Evolutionary conservation across 2,888 invertebrate genomes (phyloP).

Genomic region (Pharmacophagus antenor): DNA sequence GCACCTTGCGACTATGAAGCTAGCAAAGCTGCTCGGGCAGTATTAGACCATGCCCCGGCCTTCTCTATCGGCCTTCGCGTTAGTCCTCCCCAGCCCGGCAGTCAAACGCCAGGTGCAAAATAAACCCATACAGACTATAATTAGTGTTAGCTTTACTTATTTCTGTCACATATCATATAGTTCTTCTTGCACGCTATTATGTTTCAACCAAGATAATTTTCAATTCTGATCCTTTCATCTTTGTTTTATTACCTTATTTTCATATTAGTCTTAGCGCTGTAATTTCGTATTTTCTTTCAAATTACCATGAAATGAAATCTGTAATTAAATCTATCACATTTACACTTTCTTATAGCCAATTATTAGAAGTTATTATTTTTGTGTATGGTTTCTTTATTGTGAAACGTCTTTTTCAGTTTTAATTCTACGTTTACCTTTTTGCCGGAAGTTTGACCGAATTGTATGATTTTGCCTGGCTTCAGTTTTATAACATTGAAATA

Average conservation of each 20-base stretch:
- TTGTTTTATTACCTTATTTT: not conserved
- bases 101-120: constrained; percentile 77
- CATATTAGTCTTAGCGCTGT: not conserved
- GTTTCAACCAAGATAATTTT: too few relatives aligned
- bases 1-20: constrained; percentile 95
- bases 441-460: too few relatives aligned
- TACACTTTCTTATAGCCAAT: too few relatives aligned
- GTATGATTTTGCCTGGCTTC: not conserved
- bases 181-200: constrained; percentile 6
- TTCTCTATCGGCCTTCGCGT: constrained; percentile 83
- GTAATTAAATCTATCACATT: too few relatives aligned
- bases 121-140: constrained; percentile 6
- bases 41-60: constrained; percentile 79
- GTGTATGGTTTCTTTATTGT: not conserved
- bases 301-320: too few relatives aligned
- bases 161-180: constrained; percentile 2
- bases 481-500: not conserved
- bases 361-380: too few relatives aligned
- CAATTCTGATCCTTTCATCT: not conserved
- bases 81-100: constrained; percentile 64
- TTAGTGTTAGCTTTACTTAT: constrained; percentile 21
- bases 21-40: constrained; percentile 82
- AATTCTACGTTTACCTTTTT: not conserved
- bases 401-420: not conserved
- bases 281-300: not conserved